Conservation (phyloP, 2,888 invertebrate species). For the Latheticus oryzae region DNA sequence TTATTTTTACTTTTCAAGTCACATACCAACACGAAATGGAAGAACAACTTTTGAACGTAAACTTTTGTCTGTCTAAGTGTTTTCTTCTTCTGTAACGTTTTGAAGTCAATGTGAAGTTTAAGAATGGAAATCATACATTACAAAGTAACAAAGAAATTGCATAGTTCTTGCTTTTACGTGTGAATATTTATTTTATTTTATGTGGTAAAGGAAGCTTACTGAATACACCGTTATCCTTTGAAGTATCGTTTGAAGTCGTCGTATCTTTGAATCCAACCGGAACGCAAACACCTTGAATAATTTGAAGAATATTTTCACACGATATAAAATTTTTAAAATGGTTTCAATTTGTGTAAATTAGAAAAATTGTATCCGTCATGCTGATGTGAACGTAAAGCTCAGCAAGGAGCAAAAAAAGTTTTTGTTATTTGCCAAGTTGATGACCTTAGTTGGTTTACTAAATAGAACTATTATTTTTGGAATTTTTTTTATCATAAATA, state of each 20-base stretch:
- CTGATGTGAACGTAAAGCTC: background rate
- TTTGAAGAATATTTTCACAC: too few species aligned
- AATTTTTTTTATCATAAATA: too few species aligned
- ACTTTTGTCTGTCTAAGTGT: too few species aligned
- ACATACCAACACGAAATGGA: too few species aligned
- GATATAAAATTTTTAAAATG: slow-evolving; percentile 4
- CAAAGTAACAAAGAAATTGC: background rate
- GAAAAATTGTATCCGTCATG: background rate
- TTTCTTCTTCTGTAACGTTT: background rate
- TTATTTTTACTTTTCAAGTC: too few species aligned
- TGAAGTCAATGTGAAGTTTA: background rate
- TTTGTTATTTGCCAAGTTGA: background rate
- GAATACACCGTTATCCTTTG: slow-evolving; percentile 16
- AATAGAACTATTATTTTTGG: too few species aligned
- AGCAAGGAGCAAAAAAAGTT: background rate
- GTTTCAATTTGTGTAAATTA: background rate
- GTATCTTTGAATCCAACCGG: slow-evolving; percentile 21
- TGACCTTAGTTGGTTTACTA: too few species aligned
- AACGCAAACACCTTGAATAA: slow-evolving; percentile 19
- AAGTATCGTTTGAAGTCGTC: slow-evolving; percentile 21
- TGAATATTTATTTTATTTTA: slow-evolving; percentile 23
- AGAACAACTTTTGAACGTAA: too few species aligned
- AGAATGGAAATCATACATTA: slow-evolving; percentile 4
- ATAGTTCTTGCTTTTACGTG: slow-evolving; percentile 9
- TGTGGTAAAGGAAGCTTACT: slow-evolving; percentile 5